A percentile compares a stretch with the other conserved stretches of the same genome.
These are phyloP conservation scores for Athene noctua DNA, from an alignment of 2,113 vertebrate species.

Conservation along the genomic window DNA sequence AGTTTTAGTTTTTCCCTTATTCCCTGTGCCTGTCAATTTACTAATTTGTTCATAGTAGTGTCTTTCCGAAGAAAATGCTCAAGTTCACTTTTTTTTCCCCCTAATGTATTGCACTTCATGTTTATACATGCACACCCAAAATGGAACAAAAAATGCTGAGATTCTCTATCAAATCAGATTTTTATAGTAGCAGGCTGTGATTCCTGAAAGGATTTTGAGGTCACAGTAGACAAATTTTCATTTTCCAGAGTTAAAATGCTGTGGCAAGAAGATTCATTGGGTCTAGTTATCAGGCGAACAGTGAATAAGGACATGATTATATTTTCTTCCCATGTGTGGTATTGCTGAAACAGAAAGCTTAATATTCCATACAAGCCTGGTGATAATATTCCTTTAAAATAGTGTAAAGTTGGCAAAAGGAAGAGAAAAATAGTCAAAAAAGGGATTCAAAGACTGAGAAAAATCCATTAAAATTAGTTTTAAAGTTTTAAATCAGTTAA, in stretches of 20 bases:
- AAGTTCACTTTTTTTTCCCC: background rate
- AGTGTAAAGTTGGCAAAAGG: background rate
- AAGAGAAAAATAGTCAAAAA: background rate
- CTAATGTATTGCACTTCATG: background rate
- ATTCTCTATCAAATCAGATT: accelerated
- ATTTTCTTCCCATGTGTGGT: background rate
- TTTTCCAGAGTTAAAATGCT: background rate
- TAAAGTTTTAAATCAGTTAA: background rate
- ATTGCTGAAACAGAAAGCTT: background rate
- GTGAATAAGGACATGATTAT: background rate
- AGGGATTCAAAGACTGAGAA: background rate
- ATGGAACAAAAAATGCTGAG: background rate
- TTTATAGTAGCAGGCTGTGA: background rate
- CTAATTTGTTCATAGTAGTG: background rate
- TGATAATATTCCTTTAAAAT: background rate
- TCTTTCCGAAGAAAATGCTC: background rate
- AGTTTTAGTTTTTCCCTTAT: background rate
- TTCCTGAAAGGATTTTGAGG: background rate
- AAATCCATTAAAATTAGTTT: background rate
- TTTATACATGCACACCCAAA: background rate
- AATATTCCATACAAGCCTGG: background rate
- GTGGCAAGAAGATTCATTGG: background rate
- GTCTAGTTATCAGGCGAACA: background rate
- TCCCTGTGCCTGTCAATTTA: background rate
- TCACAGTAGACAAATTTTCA: background rate